Evolutionary conservation across 1,140 invertebrate genomes (phyloP).

Genomic region (Drosophila melanogaster): Release_6_plus_ISO1_MT NC_004354.4:9393501-9394000

Average conservation of each 20-base stretch:
- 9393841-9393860: neutral
- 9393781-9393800: neutral
- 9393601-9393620: too few relatives aligned
- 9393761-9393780: slow-evolving; percentile 31
- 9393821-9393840: neutral
- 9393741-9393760: neutral
- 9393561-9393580: neutral
- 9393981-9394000: slow-evolving; percentile 34
- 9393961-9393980: neutral
- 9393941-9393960: slow-evolving; percentile 14
- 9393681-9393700: neutral
- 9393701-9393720: neutral
- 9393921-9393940: slow-evolving; percentile 7
- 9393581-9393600: neutral
- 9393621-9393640: neutral
- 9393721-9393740: neutral
- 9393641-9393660: too few relatives aligned
- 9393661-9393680: neutral
- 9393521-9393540: neutral
- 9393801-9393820: neutral
- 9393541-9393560: neutral
- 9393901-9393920: neutral
- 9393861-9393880: neutral
- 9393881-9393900: neutral
- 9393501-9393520: neutral